Base-by-base conservation (phyloP, 1,140 invertebrate species). In the Bombus affinis region DNA sequence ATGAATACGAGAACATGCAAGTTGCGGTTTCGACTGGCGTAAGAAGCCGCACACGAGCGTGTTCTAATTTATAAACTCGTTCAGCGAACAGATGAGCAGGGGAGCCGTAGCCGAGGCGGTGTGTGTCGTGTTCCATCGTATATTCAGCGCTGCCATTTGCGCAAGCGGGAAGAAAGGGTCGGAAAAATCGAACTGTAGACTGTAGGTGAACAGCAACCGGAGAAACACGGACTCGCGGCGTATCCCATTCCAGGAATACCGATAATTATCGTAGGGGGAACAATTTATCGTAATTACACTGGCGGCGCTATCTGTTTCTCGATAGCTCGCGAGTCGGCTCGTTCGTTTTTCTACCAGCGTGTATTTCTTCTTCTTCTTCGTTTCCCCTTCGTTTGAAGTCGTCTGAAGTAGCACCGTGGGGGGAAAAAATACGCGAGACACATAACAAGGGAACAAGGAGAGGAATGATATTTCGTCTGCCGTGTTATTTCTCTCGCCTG, bases 261-360 rank as follows among this genome's bases (percentile, higher is more conserved):
- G 74, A 87, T 87, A 84, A 88, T 85, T 87, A 88, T 88, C 86
- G 77, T 59, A 72, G 37, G 44, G 68, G 59, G 75, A 79, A 73
- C 73, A 79, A 88, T 87, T 87, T 85, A 88, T 87, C 47, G 79
- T 75, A 85, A 80, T 86, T 88, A 86, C 80, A 53, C 18, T 18
- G 79, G 25, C 53, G 47, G 76, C 57, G 37, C 81, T 79, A 84
- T 70, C 76, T 79, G n/a, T 70, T 84, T 10, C 66, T 80, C 53
- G 65, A 83, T 42, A 53, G 68, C 74, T n/a, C 15, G 66, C 59
- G 53, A 39, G 62, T 22, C 8, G 47, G 18, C 15, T 77, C 73
- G 53, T 42, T 78, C 73, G 44, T 68, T 83, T 79, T 79, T 59
- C 35, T 18, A 35, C 6, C 22, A 25, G 3, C 28, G 25, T 65